Conservation (phyloP, 2,888 invertebrate genomes). For the Flabesymbios commensalis region DNA sequence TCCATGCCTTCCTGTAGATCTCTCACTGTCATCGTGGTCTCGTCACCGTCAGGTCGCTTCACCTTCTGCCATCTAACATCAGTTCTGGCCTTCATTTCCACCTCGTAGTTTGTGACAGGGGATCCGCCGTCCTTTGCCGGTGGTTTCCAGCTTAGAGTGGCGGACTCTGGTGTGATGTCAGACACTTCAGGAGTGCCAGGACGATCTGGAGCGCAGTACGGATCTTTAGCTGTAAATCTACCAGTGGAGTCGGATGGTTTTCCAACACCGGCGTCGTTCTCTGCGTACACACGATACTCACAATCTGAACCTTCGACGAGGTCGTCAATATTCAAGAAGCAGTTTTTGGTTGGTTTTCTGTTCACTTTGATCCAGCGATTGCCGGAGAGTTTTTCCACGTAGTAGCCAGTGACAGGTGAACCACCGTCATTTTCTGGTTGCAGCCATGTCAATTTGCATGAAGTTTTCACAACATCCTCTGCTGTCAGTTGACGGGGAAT, state of each 20-base stretch:
- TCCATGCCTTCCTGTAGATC: constrained; percentile 71
- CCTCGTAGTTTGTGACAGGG: constrained; percentile 53
- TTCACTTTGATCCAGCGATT: constrained; percentile 94
- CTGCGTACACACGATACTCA: constrained; percentile 57
- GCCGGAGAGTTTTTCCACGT: constrained; percentile 50
- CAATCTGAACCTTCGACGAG: constrained; percentile 53
- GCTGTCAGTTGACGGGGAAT: constrained; percentile 37
- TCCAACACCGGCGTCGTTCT: constrained; percentile 55
- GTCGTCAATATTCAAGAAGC: constrained; percentile 47
- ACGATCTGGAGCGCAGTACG: constrained; percentile 50
- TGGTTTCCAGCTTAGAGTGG: constrained; percentile 54
- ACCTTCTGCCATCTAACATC: constrained; percentile 48
- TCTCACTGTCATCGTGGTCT: constrained; percentile 26
- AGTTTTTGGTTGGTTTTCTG: constrained; percentile 73
- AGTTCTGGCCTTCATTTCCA: constrained; percentile 50
- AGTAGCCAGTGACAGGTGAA: constrained; percentile 52
- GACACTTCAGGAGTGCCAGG: constrained; percentile 52
- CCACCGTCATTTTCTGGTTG: constrained; percentile 59
- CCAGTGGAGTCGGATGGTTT: constrained; percentile 51
- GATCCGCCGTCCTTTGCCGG: constrained; percentile 57
- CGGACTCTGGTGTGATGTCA: constrained; percentile 53
- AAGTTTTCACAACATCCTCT: constrained; percentile 49
- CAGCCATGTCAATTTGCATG: constrained; percentile 53
- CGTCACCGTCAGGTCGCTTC: constrained; percentile 40
- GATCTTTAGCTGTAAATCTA: constrained; percentile 44